Evolutionary conservation across 2,888 invertebrate species (phyloP), one percentile per base, ranked within the genome.

Genomic region (Danaus chrysippus): DNA sequence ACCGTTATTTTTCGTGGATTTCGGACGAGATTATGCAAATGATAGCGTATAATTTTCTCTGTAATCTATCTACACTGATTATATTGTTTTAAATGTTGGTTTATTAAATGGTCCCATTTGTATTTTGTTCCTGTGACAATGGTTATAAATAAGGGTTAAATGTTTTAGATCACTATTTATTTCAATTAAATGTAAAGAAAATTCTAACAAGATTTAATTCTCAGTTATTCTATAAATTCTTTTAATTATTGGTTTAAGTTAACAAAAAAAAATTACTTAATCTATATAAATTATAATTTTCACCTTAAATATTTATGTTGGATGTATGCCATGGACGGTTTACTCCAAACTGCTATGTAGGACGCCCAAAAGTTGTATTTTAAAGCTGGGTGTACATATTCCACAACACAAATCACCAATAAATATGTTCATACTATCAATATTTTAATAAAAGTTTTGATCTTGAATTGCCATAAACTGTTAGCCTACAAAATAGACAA

Each of bases 321-420:
- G 23, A 34, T 34, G 2, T 34, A 34, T 34, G 23, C 70, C 70
- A 70, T 64, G 67, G 66, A 64, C 56, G 65, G 67, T 65, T 65
- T 55, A 67, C 67, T 58, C 49, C 61, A 63, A 63, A 61, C 67
- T 64, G 65, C 63, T 67, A 64, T 70, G 70, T 70, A 68, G 64
- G 65, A 62, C 62, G 70, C 66, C 64, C 56, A 64, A 49, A 58
- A 59, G 59, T 61, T 64, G 63, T 62, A 68, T 59, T 68, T 66
- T 64, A 64, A 43, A 64, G 61, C 57, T 11, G 42, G 17, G 42
- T 43, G 10, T 57, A 53, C 56, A 43, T 52, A 57, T 56, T 42
- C 56, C 53, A 15, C 6, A 15, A 46, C 46, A n/a, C n/a, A n/a
- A n/a, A n/a, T n/a, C n/a, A n/a, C 10, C 17, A 10, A n/a, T 10